Conservation (phyloP, 2,888 invertebrate genomes). For the Nysson spinosus region DNA sequence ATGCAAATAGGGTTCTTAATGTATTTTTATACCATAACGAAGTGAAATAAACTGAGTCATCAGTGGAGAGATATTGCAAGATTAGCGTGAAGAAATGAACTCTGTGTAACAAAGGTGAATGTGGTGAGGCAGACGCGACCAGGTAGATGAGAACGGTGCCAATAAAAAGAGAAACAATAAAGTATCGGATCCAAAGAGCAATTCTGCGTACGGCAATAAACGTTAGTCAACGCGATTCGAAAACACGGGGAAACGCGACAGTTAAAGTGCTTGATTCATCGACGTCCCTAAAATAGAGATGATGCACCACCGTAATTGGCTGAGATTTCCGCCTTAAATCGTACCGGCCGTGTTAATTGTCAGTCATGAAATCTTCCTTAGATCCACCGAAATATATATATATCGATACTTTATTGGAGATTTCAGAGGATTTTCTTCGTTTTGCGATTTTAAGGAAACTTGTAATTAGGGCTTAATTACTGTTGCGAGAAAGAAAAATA, state of each 20-base stretch:
- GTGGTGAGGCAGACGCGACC: background rate
- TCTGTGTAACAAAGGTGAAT: no score
- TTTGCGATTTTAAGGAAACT: constrained; percentile 2
- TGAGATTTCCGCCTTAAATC: constrained; percentile 57
- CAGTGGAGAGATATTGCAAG: no score
- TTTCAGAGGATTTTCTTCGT: constrained; percentile 5
- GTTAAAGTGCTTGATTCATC: constrained; percentile 62
- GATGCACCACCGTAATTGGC: constrained; percentile 63
- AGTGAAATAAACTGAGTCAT: constrained; percentile 9
- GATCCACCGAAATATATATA: constrained; percentile 3
- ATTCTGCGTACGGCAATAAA: constrained; percentile 58
- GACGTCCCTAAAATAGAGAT: constrained; percentile 70
- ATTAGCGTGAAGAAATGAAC: background rate
- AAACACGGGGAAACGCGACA: constrained; percentile 49
- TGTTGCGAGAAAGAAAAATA: background rate
- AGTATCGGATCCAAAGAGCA: constrained; percentile 23
- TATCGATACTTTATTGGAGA: constrained; percentile 29
- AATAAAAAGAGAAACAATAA: background rate
- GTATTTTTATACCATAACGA: background rate
- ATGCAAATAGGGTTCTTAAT: constrained; percentile 3
- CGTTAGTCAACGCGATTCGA: constrained; percentile 58
- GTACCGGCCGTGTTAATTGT: constrained; percentile 41
- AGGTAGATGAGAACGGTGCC: background rate
- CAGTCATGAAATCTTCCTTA: constrained; percentile 14
- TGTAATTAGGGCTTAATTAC: background rate